Evolutionary conservation across 2,113 vertebrate genomes (phyloP).

Genomic region (Polypterus senegalus): DNA sequence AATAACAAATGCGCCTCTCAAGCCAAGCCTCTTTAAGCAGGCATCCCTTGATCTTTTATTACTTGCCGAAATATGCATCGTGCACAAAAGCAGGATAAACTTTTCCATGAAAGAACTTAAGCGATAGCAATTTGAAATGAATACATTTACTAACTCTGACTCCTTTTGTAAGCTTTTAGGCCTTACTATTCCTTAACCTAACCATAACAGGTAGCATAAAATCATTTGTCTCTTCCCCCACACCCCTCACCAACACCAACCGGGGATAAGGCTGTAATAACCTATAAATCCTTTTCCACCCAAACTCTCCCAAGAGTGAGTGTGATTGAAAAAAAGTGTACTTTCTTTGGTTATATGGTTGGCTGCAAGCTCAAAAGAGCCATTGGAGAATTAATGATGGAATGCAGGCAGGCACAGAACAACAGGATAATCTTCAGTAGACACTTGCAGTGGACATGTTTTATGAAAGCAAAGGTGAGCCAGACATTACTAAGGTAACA

Average conservation of each 20-base stretch:
- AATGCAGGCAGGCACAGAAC: neutral
- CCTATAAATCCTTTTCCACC: neutral
- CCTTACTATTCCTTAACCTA: neutral
- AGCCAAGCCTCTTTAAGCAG: no score
- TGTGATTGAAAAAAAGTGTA: neutral
- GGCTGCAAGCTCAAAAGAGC: neutral
- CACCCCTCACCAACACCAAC: neutral
- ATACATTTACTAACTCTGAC: no score
- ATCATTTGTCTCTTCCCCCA: neutral
- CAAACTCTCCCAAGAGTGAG: neutral
- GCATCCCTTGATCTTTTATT: no score
- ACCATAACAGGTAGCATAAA: neutral
- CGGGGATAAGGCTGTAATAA: neutral
- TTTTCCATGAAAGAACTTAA: no score
- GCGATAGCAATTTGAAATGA: no score
- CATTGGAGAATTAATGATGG: neutral
- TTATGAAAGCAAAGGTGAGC: neutral
- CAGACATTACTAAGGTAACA: neutral
- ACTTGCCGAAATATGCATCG: no score
- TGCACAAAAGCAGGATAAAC: no score
- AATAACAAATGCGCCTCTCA: no score
- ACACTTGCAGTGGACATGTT: neutral
- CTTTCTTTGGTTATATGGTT: neutral
- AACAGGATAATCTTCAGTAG: conserved; percentile 1
- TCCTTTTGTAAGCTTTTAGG: no score